Conservation (phyloP, 1,140 invertebrate genomes). For the Saccostrea glomerata region DNA sequence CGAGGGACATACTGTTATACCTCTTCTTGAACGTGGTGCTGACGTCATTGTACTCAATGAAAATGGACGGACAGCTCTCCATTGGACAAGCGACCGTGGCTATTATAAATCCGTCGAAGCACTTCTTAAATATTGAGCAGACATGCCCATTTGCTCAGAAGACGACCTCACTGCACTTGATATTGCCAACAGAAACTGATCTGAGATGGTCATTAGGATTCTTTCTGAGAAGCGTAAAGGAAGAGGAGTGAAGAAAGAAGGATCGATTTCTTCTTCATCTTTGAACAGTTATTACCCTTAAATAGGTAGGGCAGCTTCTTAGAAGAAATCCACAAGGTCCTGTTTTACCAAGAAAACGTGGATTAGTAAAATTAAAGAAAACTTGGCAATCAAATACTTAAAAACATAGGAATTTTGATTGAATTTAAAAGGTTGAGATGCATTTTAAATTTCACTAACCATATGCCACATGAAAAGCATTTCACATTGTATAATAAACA, state of each 20-base stretch:
- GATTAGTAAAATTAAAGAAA: not conserved
- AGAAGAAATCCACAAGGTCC: not conserved
- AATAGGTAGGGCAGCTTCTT: not conserved
- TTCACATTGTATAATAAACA: no score
- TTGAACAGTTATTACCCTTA: not conserved
- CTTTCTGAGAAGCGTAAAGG: not conserved
- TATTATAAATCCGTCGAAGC: not conserved
- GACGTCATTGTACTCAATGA: not conserved
- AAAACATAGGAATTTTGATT: no score
- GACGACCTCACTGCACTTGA: not conserved
- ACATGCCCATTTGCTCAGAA: not conserved
- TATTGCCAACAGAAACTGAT: not conserved
- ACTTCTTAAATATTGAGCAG: not conserved
- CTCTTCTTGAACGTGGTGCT: not conserved
- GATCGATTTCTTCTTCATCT: not conserved
- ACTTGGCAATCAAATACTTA: not conserved
- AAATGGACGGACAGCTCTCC: not conserved
- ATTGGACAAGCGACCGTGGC: not conserved
- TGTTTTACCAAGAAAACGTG: not conserved
- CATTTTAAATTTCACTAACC: no score
- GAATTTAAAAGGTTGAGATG: no score
- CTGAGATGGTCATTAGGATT: not conserved
- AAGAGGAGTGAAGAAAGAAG: not conserved
- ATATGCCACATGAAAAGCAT: no score
- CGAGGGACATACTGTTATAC: not conserved